phyloP scores from a whole-genome alignment of 1,140 invertebrate genomes.

The Plectus sambesii region DNA sequence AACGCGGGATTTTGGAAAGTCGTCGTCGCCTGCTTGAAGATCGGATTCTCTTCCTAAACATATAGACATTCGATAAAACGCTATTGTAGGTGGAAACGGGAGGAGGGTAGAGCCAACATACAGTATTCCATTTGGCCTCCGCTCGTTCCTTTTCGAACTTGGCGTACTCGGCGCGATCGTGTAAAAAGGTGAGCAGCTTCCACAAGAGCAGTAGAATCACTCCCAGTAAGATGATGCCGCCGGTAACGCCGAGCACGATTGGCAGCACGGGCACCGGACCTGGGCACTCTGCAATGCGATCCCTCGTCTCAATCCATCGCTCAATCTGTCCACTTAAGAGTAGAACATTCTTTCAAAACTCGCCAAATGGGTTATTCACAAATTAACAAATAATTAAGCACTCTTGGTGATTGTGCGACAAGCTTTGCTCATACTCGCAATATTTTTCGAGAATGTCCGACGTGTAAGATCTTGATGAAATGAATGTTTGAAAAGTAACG shows the following conservation, averaged over 20 bases:
- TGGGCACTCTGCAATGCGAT: conserved; percentile 47
- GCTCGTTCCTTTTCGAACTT: conserved; percentile 89
- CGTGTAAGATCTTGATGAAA: too few species aligned
- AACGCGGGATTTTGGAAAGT: conserved; percentile 98
- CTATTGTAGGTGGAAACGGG: conserved; percentile 6
- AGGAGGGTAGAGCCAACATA: too few species aligned
- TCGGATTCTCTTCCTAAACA: conserved; percentile 85
- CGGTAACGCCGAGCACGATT: conserved; percentile 89
- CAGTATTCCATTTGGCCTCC: conserved; percentile 82
- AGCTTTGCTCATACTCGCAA: too few species aligned
- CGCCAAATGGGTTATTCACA: too few species aligned
- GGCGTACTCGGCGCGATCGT: conserved; percentile 87
- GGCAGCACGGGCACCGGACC: conserved; percentile 47
- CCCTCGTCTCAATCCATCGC: too few species aligned
- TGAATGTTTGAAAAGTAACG: too few species aligned
- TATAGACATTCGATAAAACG: conserved; percentile 22
- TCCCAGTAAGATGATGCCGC: conserved; percentile 75
- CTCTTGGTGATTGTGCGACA: too few species aligned
- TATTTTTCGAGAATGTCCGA: too few species aligned
- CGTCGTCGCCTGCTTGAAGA: conserved; percentile 95
- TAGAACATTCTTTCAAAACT: too few species aligned
- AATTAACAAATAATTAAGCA: too few species aligned
- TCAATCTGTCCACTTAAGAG: too few species aligned
- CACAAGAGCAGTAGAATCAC: conserved; percentile 77
- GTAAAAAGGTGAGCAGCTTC: conserved; percentile 88